Evolutionary conservation across 2,113 vertebrate species (phyloP), one percentile per base, ranked within the genome.

Genomic region (Poeciliopsis turrubarensis): DNA sequence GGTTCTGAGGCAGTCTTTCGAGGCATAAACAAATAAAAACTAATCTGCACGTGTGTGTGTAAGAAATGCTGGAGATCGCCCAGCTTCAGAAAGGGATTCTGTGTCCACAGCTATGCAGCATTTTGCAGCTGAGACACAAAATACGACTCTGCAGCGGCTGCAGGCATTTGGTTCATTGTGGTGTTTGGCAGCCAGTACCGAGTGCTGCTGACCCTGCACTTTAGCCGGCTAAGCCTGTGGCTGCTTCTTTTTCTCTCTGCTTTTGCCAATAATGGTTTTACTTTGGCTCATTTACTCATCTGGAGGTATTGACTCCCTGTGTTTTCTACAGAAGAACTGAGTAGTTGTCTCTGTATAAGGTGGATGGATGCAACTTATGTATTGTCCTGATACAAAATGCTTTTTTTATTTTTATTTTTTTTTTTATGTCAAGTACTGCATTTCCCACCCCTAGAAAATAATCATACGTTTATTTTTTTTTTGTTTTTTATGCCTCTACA

Each of bases 171-270:
- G 85, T 86, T 88, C 87, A 85, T 79, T 85, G 90, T 88, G n/a
- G 82, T 86, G 89, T 73, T 57, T 86, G 85, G 80, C 85, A 86
- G 77, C 77, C 77, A 75, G 85, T 79, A 81, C 76, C 41, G 74
- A 81, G 84, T 65, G 85, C 90, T 92, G 92, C 92, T 93, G 92
- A 93, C 89, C 90, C 89, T 84, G 89, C 92, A 93, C 85, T 87
- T 90, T 89, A 72, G 63, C 26, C 61, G 31, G 70, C 75, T 44
- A 67, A 83, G 72, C 79, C 79, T 6, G 57, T 79, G 80, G 88
- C 82, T 73, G 76, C 84, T 57, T 51, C 74, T 12, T 61, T 12
- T 61, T 75, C 66, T 75, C 66, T 69, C 72, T 77, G 78, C 87
- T 47, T 64, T 60, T 63, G 71, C 73, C 34, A n/a, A 71, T 79